Percentiles rank a stretch among this genome's conserved stretches.
phyloP scores from a whole-genome alignment of 2,797 vertebrate genomes.

The Momotus momota region DNA sequence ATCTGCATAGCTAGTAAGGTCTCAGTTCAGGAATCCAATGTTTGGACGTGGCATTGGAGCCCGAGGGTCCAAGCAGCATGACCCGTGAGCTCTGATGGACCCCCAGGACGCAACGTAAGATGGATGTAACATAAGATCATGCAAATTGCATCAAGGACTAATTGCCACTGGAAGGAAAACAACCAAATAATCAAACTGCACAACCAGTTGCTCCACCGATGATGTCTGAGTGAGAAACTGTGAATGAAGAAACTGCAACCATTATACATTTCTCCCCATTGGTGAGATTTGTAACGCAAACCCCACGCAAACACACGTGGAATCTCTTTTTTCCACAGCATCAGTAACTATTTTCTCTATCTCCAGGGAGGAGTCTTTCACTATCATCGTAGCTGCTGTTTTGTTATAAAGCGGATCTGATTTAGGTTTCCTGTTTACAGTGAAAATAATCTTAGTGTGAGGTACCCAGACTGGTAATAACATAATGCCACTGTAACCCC shows the following conservation, averaged over 20 bases:
- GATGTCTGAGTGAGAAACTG: not conserved
- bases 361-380: not conserved
- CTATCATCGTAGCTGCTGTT: not conserved
- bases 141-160: not conserved
- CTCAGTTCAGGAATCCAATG: not conserved
- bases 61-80: not conserved
- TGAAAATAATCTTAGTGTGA: not conserved
- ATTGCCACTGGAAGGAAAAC: not conserved
- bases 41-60: not conserved
- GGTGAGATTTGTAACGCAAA: not conserved
- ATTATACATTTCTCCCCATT: not conserved
- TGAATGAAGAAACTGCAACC: not conserved
- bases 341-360: not conserved
- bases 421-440: not conserved
- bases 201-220: not conserved
- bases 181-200: not conserved
- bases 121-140: not conserved
- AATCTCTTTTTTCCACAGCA: not conserved
- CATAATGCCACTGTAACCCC: not conserved
- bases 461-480: not conserved
- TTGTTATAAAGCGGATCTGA: not conserved
- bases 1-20: not conserved
- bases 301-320: rapidly evolving
- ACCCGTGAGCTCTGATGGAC: not conserved
- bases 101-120: rapidly evolving